A percentile compares a stretch with the other conserved stretches of the same genome.
Conservation (phyloP, 2,888 invertebrate genomes). For the Caenorhabditis becei region DNA sequence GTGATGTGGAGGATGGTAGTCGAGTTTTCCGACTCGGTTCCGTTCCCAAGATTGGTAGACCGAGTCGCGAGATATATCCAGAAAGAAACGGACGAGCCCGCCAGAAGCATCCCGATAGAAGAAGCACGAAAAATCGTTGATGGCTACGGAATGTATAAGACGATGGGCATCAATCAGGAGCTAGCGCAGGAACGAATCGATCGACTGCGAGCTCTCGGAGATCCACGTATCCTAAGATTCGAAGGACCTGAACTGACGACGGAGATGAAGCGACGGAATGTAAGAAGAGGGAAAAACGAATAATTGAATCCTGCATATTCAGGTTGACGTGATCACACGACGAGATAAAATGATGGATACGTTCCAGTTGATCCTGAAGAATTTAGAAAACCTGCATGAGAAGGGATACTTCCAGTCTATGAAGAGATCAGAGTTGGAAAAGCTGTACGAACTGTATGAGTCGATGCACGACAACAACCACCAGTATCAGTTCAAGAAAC, state of each 20-base stretch:
- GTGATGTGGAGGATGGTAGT: conserved; percentile 46
- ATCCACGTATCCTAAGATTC: conserved; percentile 30
- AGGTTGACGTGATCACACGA: conserved; percentile 17
- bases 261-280: conserved; percentile 33
- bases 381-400: neutral
- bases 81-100: neutral
- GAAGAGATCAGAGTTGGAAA: neutral
- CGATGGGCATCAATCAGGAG: conserved; percentile 22
- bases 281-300: neutral
- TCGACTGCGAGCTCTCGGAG: conserved; percentile 24
- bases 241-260: conserved; percentile 42
- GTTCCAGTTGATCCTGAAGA: too few species aligned
- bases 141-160: conserved; percentile 34
- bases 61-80: too few species aligned
- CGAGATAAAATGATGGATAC: conserved; percentile 23
- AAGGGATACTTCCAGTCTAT: neutral
- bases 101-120: too few species aligned
- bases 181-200: conserved; percentile 41
- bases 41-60: neutral
- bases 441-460: neutral
- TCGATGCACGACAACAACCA: conserved; percentile 26
- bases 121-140: neutral
- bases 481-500: conserved; percentile 2
- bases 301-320: neutral
- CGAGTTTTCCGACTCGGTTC: conserved; percentile 26